Conservation (phyloP, 2,888 invertebrate species). For the Harmothoe impar region DNA sequence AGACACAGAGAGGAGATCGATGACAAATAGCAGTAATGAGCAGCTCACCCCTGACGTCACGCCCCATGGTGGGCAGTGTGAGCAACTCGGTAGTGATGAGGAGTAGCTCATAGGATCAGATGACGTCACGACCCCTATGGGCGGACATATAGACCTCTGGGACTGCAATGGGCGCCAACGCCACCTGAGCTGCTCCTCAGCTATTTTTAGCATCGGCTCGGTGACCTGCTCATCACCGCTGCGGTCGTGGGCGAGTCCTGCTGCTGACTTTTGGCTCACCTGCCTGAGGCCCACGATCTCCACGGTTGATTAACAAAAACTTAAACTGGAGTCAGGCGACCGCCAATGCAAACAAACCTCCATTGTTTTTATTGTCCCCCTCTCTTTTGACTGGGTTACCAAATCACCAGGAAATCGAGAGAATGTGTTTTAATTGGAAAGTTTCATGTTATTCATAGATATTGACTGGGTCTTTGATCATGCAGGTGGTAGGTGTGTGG, state of each 20-base stretch:
- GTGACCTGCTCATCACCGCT: not conserved
- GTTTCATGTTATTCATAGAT: not conserved
- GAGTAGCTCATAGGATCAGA: no score
- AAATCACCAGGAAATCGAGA: not conserved
- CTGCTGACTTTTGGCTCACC: constrained; percentile 5
- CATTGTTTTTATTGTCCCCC: not conserved
- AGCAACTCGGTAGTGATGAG: no score
- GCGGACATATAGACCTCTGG: no score
- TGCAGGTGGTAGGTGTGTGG: not conserved
- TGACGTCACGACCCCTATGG: no score
- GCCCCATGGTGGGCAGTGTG: no score
- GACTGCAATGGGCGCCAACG: not conserved
- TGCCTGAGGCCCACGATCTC: not conserved
- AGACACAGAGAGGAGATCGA: no score
- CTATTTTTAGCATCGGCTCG: not conserved
- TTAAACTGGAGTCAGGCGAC: not conserved
- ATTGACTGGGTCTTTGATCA: not conserved
- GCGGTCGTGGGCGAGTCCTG: not conserved
- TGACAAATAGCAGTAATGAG: no score
- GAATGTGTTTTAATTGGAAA: not conserved
- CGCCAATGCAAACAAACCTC: not conserved
- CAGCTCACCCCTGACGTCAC: no score
- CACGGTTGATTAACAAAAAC: not conserved
- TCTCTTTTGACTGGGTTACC: not conserved
- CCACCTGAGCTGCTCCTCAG: not conserved